Base-by-base conservation (phyloP, 2,797 vertebrate genomes). In the Cossypha polioptera region DNA sequence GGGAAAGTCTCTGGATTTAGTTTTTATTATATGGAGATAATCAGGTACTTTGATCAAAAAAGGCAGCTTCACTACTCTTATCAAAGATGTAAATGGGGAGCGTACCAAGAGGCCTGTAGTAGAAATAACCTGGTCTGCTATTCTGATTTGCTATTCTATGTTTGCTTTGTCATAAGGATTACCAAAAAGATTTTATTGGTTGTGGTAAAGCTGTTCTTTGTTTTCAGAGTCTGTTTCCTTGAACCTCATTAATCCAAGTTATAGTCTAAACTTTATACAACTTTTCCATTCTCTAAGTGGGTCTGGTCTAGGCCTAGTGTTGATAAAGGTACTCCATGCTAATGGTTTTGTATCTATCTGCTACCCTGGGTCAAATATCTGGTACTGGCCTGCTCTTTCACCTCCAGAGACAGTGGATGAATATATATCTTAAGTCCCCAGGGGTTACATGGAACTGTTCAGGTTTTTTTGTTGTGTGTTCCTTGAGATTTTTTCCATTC, bases 391-490 rank as follows among this genome's bases (percentile, higher is more conserved):
- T 82, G 36, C 47, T 50, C 25, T 24, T 58, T 63, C 16, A 58
- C 40, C 29, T 74, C 53, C 50, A 62, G 28, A 85, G 43, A 54
- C 22, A 50, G 29, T 0, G 1, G 40, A 29, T 81, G 20, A 81
- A 74, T 55, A 21, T 20, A 48, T 20, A 57, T 57, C 33, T 35
- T 7, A 69, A 45, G 16, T 38, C 24, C 16, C 10, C 33, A 5
- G 19, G 50, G 17, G 10, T 69, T 79, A 43, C 2, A 8, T 53
- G 14, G 18, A 31, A 29, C 36, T 35, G 4, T 38, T 57, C 0
- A 0, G 11, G 2, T 2, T 29, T 43, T 71, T 59, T 31, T 33
- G 18, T 62, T 45, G 9, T 38, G 10, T 0, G 0, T 47, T 40
- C 43, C 25, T 26, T 31, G 26, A 17, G 5, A 2, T 21, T 43